These are phyloP conservation scores for Mystacides longicornis DNA, from an alignment of 2,888 invertebrate genomes.

Conservation along the genomic window DNA sequence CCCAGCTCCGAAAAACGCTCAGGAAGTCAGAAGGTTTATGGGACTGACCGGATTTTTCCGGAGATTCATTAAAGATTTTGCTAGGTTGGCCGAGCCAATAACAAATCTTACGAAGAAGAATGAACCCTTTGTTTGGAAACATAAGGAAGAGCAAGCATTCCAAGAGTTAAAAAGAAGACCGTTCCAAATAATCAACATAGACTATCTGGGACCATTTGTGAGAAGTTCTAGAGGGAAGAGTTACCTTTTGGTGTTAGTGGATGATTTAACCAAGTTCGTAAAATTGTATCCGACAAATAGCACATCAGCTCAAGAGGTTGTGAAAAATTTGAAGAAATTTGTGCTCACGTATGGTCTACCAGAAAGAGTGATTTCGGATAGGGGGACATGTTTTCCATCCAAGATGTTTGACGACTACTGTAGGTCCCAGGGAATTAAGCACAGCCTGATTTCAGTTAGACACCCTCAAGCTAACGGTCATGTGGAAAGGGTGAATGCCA, in stretches of 20 bases:
- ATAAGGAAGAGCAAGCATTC: not conserved
- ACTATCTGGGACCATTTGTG: not conserved
- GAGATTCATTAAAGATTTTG: not conserved
- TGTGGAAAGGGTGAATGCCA: not conserved
- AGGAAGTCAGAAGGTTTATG: not conserved
- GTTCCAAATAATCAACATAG: not conserved
- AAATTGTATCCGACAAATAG: not conserved
- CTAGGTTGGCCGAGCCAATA: not conserved
- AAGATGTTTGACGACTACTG: not conserved
- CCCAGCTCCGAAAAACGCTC: not conserved
- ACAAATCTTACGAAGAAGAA: not conserved
- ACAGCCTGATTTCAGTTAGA: not conserved
- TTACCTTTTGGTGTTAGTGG: not conserved
- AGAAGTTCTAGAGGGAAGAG: not conserved
- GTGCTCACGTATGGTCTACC: not conserved
- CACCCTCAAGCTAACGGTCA: constrained; percentile 3
- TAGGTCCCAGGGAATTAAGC: not conserved
- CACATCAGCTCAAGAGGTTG: not conserved
- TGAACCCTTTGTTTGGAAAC: not conserved
- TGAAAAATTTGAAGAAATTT: not conserved
- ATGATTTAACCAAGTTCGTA: not conserved
- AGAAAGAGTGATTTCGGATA: not conserved
- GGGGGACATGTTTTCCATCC: not conserved
- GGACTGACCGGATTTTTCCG: not conserved
- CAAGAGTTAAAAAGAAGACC: not conserved